Base-by-base conservation (phyloP, 2,888 invertebrate genomes). In the Sclerodermus sp. region DNA sequence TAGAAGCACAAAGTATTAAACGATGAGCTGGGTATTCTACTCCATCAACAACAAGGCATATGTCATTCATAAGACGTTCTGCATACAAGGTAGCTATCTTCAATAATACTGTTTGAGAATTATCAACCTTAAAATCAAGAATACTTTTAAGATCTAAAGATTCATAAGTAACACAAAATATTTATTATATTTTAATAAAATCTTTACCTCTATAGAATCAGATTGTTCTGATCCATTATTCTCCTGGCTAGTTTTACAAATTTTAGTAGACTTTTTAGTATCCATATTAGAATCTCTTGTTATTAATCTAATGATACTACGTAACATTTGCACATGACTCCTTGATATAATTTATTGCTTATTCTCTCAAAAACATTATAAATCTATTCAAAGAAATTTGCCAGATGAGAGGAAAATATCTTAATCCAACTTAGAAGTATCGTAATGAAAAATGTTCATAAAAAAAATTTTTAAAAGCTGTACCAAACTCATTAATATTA, bases 1-100 rank as follows among this genome's bases (percentile, higher is more conserved):
- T 95, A 62, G 91, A 93, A 47, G 94, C 93, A 79, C 94, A 94
- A 3, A 96, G 82, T 67, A 96, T 94, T 6, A 96, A 85, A 54
- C 93, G 84, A 79, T 96, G 96, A 1, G 93, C 91, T 0, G 92
- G 90, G 79, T 91, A 95, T 51, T 88, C 86, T 40, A 87, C 84
- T 1, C 88, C 87, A 2, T 90, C 91, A 18, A 96, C 94, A 54
- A 91, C 87, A 38, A 96, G 79, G 34, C 86, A 87, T 47, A 96
- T 87, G 77, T 96, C 96, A 66, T 92, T 93, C 89, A 96, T 91
- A 66, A 93, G 80, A 67, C 90, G 87, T 60, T 93, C 91, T 0
- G 89, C 88, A 77, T 92, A 94, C 1, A 95, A 78, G 14, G 87
- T 87, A 4, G 90, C 90, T 67, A 95, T 90, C 74, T 91, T 91